These are phyloP conservation scores for Sepiola atlantica DNA, from an alignment of 2,888 invertebrate genomes.

Conservation along the genomic window DNA sequence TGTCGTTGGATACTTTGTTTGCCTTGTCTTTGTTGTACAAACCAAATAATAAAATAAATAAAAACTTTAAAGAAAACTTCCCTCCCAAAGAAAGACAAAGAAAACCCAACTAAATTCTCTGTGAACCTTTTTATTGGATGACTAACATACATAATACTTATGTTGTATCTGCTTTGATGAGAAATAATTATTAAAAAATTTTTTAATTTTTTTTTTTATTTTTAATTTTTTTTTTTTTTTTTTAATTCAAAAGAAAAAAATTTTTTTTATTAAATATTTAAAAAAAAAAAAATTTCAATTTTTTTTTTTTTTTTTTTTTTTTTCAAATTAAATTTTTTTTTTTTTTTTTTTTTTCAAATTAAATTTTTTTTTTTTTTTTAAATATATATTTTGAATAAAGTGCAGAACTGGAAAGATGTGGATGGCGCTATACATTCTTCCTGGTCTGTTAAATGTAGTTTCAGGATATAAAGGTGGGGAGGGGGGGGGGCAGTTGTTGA, in stretches of 20 bases:
- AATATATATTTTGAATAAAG: not conserved
- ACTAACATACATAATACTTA: not conserved
- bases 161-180: not conserved
- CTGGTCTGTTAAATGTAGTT: not conserved
- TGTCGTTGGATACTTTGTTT: not conserved
- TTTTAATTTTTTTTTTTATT: not conserved
- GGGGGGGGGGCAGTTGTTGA: not conserved
- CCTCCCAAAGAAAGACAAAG: not conserved
- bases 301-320: not conserved
- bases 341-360: too few relatives aligned
- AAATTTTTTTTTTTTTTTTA: not conserved
- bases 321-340: too few relatives aligned
- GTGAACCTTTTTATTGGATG: not conserved
- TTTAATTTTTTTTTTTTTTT: not conserved
- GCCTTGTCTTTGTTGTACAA: not conserved
- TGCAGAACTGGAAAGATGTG: constrained; percentile 20
- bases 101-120: not conserved
- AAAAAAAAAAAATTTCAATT: too few relatives aligned
- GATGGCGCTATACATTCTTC: not conserved
- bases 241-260: too few relatives aligned
- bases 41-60: not conserved
- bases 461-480: not conserved
- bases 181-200: not conserved
- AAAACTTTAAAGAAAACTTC: not conserved
- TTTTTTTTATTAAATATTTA: too few relatives aligned